phyloP scores from a whole-genome alignment of 2,113 vertebrate species.

The Eupsittula cactorum region DNA sequence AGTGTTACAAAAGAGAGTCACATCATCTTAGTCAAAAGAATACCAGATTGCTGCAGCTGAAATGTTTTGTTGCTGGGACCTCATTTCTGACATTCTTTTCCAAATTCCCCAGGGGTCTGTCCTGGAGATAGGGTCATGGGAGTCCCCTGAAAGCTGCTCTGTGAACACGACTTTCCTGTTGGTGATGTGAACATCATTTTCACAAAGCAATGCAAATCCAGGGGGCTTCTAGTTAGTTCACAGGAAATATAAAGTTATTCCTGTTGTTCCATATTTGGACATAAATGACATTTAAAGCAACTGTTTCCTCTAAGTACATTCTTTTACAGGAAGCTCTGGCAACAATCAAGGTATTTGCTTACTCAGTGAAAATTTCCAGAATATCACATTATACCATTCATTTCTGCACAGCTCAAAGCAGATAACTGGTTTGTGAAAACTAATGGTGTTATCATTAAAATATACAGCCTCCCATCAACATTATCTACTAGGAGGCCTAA shows the following conservation, averaged over 20 bases:
- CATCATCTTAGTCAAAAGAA: neutral
- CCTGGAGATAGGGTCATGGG: slow-evolving; percentile 61
- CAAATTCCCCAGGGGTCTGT: slow-evolving; percentile 16
- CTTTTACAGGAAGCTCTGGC: slow-evolving; percentile 42
- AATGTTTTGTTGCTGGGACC: neutral
- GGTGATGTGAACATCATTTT: slow-evolving; percentile 4
- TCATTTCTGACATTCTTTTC: slow-evolving; percentile 48
- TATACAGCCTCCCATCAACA: neutral
- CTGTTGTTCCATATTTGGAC: slow-evolving; percentile 58
- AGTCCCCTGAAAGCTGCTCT: slow-evolving; percentile 47
- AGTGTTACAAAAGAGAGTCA: neutral
- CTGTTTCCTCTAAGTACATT: slow-evolving; percentile 37
- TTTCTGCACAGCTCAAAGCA: neutral
- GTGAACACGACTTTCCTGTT: slow-evolving; percentile 37
- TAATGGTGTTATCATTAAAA: neutral
- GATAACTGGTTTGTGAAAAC: neutral
- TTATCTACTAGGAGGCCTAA: neutral
- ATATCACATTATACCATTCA: neutral
- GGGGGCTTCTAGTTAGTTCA: slow-evolving; percentile 41
- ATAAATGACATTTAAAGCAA: slow-evolving; percentile 56
- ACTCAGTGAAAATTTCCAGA: slow-evolving; percentile 37
- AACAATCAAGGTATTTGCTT: slow-evolving; percentile 48
- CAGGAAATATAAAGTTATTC: slow-evolving; percentile 64
- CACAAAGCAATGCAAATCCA: slow-evolving; percentile 42
- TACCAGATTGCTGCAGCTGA: neutral